Evolutionary conservation across 2,888 invertebrate species (phyloP).

Genomic region (Helicoverpa assulta): DNA sequence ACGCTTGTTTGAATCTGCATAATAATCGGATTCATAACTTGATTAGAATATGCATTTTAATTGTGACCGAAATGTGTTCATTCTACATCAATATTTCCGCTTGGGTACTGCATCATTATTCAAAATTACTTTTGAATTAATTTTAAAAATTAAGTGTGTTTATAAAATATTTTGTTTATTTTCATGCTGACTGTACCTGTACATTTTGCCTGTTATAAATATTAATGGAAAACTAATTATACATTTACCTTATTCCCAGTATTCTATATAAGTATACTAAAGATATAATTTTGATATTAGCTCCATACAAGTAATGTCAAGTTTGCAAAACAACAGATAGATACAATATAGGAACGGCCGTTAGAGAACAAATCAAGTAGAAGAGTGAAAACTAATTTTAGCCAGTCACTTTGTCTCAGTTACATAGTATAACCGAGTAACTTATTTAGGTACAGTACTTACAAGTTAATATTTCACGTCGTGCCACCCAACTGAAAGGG

Average conservation of each 20-base stretch:
- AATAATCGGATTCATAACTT: not conserved
- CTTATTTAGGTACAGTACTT: conserved; percentile 19
- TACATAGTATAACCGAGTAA: conserved; percentile 1
- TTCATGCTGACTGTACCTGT: not conserved
- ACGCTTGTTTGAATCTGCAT: not conserved
- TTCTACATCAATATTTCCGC: not conserved
- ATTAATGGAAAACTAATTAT: not conserved
- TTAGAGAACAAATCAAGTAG: not conserved
- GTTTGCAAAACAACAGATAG: too few species aligned
- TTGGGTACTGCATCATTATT: not conserved
- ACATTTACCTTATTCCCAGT: too few species aligned
- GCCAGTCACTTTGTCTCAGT: not conserved
- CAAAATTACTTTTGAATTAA: not conserved
- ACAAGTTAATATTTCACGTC: conserved; percentile 30
- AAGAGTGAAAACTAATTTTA: not conserved
- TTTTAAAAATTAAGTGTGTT: too few species aligned
- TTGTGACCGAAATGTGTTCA: not conserved
- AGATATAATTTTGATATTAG: too few species aligned
- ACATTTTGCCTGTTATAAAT: not conserved
- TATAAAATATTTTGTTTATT: not conserved
- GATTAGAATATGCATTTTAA: not conserved
- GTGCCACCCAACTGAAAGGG: conserved; percentile 5
- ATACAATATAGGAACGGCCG: too few species aligned
- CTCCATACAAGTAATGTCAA: too few species aligned
- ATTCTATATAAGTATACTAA: too few species aligned